Base-by-base conservation (phyloP, 1,140 invertebrate genomes). In the Diorhabda sublineata region DNA sequence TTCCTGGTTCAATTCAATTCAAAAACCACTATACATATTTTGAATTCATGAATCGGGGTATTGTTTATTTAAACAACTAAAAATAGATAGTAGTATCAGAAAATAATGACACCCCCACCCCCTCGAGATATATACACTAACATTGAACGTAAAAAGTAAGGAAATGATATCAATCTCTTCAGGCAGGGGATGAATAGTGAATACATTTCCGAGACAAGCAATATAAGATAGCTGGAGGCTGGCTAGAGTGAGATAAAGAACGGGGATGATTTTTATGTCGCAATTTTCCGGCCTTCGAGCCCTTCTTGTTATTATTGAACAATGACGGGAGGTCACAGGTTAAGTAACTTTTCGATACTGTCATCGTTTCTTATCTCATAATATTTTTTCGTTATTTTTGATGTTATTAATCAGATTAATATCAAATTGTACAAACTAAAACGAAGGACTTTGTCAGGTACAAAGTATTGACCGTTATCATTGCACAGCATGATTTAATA, bases 281-380 rank as follows among this genome's bases (percentile, higher is more conserved):
- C 75, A 76, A 76, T 76, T 76, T 76, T 75, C 72, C 74, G 74
- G 74, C 75, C 75, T 74, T 76, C 72, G 61, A 72, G 75, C 72
- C 62, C 61, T 69, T 69, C 69, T 67, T 45, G 71, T 68, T 68
- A 68, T 74, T 73, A 71, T 61, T 71, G 69, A 67, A 75, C 57
- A 63, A 75, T 74, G 74, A 75, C 66, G 73, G 68, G 70, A 74
- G 73, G 72, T 75, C 74, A 66, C 63, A 74, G 75, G 75, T 76
- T 75, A 76, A 75, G 74, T 72, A 71, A 75, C 64, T 75, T 73
- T 58, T 66, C 58, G 61, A 61, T 73, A 67, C 67, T 61, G 65
- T 66, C 26, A 26, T 26, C 47, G 47, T n/a, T 52, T 52, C 6
- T 52, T 52, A n/a, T 52, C 47, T 52, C 47, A 52, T n/a, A 71